Percentiles rank a stretch among this genome's conserved stretches.
These are phyloP conservation scores for Agrotis segetum DNA, from an alignment of 2,888 invertebrate genomes.

Conservation along the genomic window DNA sequence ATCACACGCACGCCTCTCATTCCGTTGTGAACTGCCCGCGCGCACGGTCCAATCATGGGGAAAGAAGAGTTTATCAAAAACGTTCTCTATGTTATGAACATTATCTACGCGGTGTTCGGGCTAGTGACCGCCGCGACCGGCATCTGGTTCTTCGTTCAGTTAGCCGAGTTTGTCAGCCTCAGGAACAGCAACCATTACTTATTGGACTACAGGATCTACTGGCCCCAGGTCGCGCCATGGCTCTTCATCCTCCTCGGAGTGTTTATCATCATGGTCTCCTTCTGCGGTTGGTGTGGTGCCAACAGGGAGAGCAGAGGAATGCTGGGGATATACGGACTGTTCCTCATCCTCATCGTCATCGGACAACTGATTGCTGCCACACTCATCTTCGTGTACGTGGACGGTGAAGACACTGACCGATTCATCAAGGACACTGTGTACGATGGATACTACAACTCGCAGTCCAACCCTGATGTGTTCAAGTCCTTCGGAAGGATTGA, in stretches of 20 bases:
- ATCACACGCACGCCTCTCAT: conserved; percentile 81
- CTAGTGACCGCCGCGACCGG: conserved; percentile 85
- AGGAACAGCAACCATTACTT: conserved; percentile 87
- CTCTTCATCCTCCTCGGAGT: conserved; percentile 85
- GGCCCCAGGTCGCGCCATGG: conserved; percentile 89
- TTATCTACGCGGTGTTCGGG: conserved; percentile 86
- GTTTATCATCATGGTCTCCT: conserved; percentile 83
- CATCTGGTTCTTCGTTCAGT: conserved; percentile 89
- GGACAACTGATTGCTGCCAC: conserved; percentile 83
- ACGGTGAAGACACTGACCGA: conserved; percentile 86
- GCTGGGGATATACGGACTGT: conserved; percentile 83
- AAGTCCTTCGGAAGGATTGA: conserved; percentile 85
- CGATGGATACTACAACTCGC: conserved; percentile 88
- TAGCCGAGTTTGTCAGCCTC: conserved; percentile 84
- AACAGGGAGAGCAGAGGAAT: conserved; percentile 84
- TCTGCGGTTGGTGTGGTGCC: conserved; percentile 87
- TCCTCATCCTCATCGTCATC: conserved; percentile 81
- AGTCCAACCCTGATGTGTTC: conserved; percentile 85
- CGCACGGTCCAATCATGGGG: conserved; percentile 81
- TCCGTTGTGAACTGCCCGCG: conserved; percentile 78
- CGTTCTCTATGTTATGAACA: conserved; percentile 84
- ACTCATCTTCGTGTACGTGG: conserved; percentile 87
- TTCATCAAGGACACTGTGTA: conserved; percentile 89
- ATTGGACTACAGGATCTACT: conserved; percentile 87
- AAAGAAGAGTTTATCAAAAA: conserved; percentile 86